Evolutionary conservation across 2,888 invertebrate genomes (phyloP), one percentile per base, ranked within the genome.

Genomic region (Caenorhabditis macrosperma): DNA sequence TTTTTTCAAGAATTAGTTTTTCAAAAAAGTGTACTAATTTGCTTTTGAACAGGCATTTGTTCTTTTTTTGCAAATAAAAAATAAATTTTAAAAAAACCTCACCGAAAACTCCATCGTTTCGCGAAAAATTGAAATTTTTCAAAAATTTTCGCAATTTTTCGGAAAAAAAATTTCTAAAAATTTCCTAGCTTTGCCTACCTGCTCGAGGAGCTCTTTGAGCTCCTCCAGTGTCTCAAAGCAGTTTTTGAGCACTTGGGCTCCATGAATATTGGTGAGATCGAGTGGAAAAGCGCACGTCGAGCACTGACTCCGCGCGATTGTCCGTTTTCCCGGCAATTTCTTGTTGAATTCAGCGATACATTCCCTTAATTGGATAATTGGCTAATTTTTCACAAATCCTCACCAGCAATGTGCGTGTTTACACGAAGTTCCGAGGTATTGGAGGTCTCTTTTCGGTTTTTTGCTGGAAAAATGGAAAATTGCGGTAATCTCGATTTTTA

Each of bases 391-490:
- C n/a, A 20, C 7, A 59, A 26, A 20, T 46, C 2, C 48, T n/a
- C 50, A 81, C 83, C 84, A 84, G 35, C 84, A 84, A 41, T 76
- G 76, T 6, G 77, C 84, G 69, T 84, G 82, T 33, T 80, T 78
- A 50, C 84, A 84, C 0, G 80, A 78, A 0, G 74, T 71, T 46
- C 84, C 84, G 1, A 84, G 59, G 46, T 69, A 72, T 50, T 81
- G 76, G 5, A 81, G 38, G 15, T 71, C 52, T 17, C 63, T 60
- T 44, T 50, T 67, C 3, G 66, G 30, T 9, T 46, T 64, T 59
- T 48, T 46, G 38, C 79, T 79, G 54, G 28, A 79, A 79, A 26
- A 46, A 54, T 20, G 15, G 3, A n/a, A 41, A 15, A 10, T 30
- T 17, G 4, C 22, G 35, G 1, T 10, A 17, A 24, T 12, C 28